Percentiles rank a stretch among this genome's conserved stretches.
These are phyloP conservation scores for Pseudopodoces humilis DNA, from an alignment of 2,113 vertebrate genomes.

Conservation along the genomic window DNA sequence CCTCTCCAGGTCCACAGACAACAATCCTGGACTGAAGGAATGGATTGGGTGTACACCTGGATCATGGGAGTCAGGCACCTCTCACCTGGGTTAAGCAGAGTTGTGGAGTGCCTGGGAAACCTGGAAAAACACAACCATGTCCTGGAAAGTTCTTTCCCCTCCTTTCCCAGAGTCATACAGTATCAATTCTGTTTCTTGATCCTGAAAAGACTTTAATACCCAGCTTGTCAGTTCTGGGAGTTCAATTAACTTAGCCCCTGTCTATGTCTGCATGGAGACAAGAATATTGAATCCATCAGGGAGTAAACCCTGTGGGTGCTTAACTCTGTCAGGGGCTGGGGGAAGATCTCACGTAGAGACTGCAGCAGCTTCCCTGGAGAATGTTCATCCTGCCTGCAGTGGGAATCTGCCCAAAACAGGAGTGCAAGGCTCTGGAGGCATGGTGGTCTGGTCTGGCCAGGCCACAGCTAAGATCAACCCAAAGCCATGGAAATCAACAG, in stretches of 20 bases:
- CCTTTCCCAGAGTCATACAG: neutral
- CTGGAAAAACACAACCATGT: neutral
- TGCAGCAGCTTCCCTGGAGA: neutral
- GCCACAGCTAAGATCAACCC: too few species aligned
- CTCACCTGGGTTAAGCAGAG: neutral
- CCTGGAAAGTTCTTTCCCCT: neutral
- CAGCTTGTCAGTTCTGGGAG: neutral
- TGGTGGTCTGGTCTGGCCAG: too few species aligned
- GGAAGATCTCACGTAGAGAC: neutral
- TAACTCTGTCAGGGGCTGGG: neutral
- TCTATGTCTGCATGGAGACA: neutral
- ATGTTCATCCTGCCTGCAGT: neutral
- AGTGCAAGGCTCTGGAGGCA: neutral
- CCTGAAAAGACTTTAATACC: neutral
- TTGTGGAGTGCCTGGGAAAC: neutral
- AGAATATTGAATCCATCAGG: neutral
- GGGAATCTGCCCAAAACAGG: neutral
- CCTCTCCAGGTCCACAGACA: neutral
- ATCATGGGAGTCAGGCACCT: fast-evolving
- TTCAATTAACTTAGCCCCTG: neutral
- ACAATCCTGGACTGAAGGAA: neutral
- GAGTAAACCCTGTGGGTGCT: neutral
- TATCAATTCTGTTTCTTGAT: neutral
- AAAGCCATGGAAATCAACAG: too few species aligned
- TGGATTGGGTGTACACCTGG: neutral